phyloP scores from a whole-genome alignment of 2,113 vertebrate genomes.

The Phalacrocorax aristotelis region DNA sequence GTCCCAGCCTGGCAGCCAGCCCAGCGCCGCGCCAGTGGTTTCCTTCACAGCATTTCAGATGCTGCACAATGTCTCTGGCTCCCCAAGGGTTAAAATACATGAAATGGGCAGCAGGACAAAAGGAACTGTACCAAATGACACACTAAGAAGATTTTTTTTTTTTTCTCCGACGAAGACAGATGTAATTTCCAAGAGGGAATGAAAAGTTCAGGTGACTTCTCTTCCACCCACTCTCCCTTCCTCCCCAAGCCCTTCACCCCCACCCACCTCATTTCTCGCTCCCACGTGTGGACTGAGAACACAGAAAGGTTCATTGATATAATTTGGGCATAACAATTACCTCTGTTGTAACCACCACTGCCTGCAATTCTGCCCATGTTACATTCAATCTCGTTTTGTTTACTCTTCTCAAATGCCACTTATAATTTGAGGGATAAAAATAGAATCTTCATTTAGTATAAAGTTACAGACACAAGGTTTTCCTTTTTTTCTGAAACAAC shows the following conservation, averaged over 20 bases:
- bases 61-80: not conserved
- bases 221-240: not conserved
- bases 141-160: not conserved
- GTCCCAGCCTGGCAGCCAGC: slow-evolving; percentile 57
- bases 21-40: slow-evolving; percentile 59
- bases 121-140: not conserved
- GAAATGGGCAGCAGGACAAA: not conserved
- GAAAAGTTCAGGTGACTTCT: not conserved
- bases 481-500: not conserved
- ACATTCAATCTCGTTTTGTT: not conserved
- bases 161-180: not conserved
- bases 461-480: not conserved
- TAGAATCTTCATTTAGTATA: not conserved
- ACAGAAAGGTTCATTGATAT: slow-evolving; percentile 31
- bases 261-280: not conserved
- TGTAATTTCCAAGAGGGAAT: not conserved
- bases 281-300: not conserved
- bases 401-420: slow-evolving; percentile 36
- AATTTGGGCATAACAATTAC: slow-evolving; percentile 10
- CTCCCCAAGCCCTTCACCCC: not conserved
- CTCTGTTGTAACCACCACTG: not conserved
- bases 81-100: not conserved
- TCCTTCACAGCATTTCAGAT: slow-evolving; percentile 30
- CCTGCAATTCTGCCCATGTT: not conserved
- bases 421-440: slow-evolving; percentile 68